Conservation (phyloP, 2,113 vertebrate genomes). For the Todiramphus chloris region DNA sequence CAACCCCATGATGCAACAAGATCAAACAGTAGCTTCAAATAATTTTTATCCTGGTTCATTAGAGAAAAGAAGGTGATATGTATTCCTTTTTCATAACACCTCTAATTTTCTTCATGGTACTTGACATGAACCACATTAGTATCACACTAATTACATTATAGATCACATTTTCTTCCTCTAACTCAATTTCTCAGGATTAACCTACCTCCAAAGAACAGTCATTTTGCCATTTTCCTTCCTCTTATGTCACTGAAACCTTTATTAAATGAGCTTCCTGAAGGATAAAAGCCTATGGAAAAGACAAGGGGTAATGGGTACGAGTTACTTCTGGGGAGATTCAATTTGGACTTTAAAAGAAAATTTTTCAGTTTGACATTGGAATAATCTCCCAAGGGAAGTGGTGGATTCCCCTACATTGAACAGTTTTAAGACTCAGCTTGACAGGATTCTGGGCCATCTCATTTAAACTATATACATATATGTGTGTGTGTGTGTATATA, state of each 20-base stretch:
- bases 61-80: background rate
- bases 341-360: too few relatives aligned
- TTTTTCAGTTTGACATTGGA: too few relatives aligned
- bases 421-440: too few relatives aligned
- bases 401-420: too few relatives aligned
- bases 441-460: too few relatives aligned
- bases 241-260: slow-evolving; percentile 11
- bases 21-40: background rate
- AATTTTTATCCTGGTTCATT: background rate
- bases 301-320: too few relatives aligned
- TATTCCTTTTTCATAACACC: background rate
- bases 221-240: background rate
- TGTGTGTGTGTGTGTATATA: too few relatives aligned
- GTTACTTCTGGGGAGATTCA: too few relatives aligned
- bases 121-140: slow-evolving; percentile 13
- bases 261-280: slow-evolving; percentile 9
- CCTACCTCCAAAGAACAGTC: background rate
- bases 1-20: background rate
- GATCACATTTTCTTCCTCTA: background rate
- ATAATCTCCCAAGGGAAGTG: too few relatives aligned
- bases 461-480: too few relatives aligned
- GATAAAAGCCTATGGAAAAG: background rate
- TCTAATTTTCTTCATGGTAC: slow-evolving; percentile 11
- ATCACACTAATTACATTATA: slow-evolving; percentile 30
- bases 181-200: background rate